phyloP scores from a whole-genome alignment of 1,140 invertebrate genomes.

The Trialeurodes vaporariorum region DNA sequence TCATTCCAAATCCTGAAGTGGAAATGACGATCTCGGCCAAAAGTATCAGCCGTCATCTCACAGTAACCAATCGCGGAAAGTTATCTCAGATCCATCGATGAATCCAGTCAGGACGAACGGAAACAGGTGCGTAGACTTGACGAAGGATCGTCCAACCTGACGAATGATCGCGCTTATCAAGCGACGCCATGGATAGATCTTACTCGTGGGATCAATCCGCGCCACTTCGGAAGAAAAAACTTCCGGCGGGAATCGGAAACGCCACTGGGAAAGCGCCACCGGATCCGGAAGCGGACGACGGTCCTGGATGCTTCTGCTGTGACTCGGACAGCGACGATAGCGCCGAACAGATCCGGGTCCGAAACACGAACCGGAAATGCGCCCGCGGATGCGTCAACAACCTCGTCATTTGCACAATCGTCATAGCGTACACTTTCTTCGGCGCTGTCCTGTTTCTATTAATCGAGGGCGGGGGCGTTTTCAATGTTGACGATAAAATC shows the following conservation, averaged over 20 bases:
- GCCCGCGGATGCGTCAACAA: constrained; percentile 67
- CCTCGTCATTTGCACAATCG: constrained; percentile 71
- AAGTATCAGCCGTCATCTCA: no score
- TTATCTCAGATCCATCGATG: no score
- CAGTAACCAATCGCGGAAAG: no score
- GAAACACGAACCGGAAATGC: constrained; percentile 47
- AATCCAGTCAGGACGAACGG: no score
- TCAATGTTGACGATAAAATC: constrained; percentile 20
- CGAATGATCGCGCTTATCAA: no score
- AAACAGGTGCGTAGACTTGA: no score
- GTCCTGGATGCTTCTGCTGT: constrained; percentile 47
- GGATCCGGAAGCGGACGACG: constrained; percentile 25
- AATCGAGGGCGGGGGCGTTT: constrained; percentile 59
- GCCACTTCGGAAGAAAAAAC: not conserved
- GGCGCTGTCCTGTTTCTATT: constrained; percentile 87
- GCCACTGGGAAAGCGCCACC: constrained; percentile 10
- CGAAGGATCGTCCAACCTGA: no score
- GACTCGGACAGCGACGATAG: constrained; percentile 30
- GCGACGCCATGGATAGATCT: not conserved
- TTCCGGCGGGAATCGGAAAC: constrained; percentile 18
- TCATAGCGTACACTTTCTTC: constrained; percentile 79
- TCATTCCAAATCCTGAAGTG: no score
- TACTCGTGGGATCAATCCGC: not conserved
- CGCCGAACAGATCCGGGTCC: constrained; percentile 41
- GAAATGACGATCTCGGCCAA: no score